Percentiles rank a stretch among this genome's conserved stretches.
Conservation (phyloP, 2,797 vertebrate species). For the Holocentrus rufus region DNA sequence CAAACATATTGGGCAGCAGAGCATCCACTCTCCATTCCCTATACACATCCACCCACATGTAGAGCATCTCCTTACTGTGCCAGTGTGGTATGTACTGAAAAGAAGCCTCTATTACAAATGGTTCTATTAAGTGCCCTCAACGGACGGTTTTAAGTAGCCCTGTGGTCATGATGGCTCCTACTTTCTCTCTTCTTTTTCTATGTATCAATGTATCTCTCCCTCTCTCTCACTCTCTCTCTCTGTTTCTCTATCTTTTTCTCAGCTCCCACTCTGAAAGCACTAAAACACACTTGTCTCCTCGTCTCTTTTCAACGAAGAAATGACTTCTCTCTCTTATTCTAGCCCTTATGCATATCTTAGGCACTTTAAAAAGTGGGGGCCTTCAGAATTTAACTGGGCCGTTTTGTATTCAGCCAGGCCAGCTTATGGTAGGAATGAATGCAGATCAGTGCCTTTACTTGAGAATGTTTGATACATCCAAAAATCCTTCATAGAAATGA, state of each 20-base stretch:
- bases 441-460: constrained; percentile 78
- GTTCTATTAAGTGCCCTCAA: constrained; percentile 80
- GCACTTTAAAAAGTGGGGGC: constrained; percentile 55
- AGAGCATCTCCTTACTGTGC: constrained; percentile 64
- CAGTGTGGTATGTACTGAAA: constrained; percentile 59
- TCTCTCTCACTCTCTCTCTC: constrained; percentile 40
- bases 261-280: constrained; percentile 68
- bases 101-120: constrained; percentile 79
- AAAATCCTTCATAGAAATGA: constrained; percentile 77
- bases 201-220: constrained; percentile 5
- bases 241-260: constrained; percentile 39
- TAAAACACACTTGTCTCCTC: constrained; percentile 76
- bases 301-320: constrained; percentile 68
- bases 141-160: constrained; percentile 77
- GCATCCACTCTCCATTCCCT: constrained; percentile 54
- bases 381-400: constrained; percentile 68
- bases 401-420: constrained; percentile 76
- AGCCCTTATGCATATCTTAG: constrained; percentile 66
- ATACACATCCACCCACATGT: constrained; percentile 66
- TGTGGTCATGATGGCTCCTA: constrained; percentile 74
- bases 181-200: constrained; percentile 48
- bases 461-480: constrained; percentile 74
- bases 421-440: constrained; percentile 77
- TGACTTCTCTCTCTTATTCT: constrained; percentile 67
- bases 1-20: constrained; percentile 60